Evolutionary conservation across 2,113 vertebrate genomes (phyloP), one percentile per base, ranked within the genome.

Genomic region (Albula glossodonta): DNA sequence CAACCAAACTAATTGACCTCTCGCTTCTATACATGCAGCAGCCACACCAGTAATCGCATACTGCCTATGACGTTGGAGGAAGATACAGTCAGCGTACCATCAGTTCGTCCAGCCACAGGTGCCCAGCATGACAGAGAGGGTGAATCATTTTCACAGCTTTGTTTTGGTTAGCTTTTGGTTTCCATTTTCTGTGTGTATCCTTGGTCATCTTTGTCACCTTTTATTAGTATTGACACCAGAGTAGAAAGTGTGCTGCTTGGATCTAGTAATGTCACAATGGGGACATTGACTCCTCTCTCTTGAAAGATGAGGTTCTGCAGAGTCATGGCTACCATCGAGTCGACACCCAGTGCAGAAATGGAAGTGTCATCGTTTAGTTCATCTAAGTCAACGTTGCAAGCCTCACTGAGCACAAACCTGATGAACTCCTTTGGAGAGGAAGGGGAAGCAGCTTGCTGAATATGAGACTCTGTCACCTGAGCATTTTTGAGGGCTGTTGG

Each of bases 291-390:
- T 12, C 93, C 94, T 5, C 89, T 91, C 56, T 97, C 96, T 82
- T 92, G 92, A 83, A 96, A 97, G 51, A 97, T 92, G 12, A 89
- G 91, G 84, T 94, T 95, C 87, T 96, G 95, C 80, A 96, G 87
- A 22, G 95, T 96, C 95, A 96, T 95, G 81, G 95, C 95, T 83
- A 96, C 89, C 95, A 97, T 95, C 0, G 97, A 98, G 91, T 97
- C 97, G 13, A 97, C 92, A 2, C 96, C 97, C 78, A 97, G n/a
- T 0, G 92, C 92, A 1, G 86, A 88, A 63, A 98, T 93, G 3
- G 89, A 0, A 0, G 92, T 91, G 7, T 93, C 90, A 57, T 95
- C 92, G 82, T 93, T 89, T 15, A 97, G 79, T 1, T 97, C 95
- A 13, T 92, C 91, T 7, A 87, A 2, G 2, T 82, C 88, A 49